A percentile compares a stretch with the other conserved stretches of the same genome.
phyloP scores from a whole-genome alignment of 2,797 vertebrate species.

The Enteromius treurensis region DNA sequence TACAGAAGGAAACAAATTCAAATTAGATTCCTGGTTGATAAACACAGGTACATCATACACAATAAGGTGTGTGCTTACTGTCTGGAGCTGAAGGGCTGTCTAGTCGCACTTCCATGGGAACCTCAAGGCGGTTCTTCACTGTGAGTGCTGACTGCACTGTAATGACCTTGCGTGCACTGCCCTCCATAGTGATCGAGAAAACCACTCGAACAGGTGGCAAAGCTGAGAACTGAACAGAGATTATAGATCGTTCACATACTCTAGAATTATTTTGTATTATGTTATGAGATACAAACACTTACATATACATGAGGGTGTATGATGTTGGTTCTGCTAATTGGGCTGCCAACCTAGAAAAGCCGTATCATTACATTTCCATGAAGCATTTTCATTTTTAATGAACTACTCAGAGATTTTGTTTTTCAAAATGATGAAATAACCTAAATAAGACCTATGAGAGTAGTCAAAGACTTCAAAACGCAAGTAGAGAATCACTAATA shows the following conservation, averaged over 20 bases:
- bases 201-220: conserved; percentile 95
- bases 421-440: conserved; percentile 18
- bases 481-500: neutral
- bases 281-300: conserved; percentile 68
- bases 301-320: conserved; percentile 99
- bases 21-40: neutral
- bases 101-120: conserved; percentile 91
- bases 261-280: neutral
- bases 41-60: neutral
- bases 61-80: conserved; percentile 79
- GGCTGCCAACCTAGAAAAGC: conserved; percentile 89
- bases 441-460: neutral
- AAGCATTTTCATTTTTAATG: conserved; percentile 2
- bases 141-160: conserved; percentile 94
- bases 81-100: conserved; percentile 97
- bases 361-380: conserved; percentile 1
- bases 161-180: conserved; percentile 93
- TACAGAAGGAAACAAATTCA: conserved; percentile 63
- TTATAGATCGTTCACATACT: neutral
- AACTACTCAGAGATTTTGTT: conserved; percentile 1
- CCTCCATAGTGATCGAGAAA: conserved; percentile 96
- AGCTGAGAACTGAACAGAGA: conserved; percentile 87
- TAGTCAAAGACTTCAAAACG: neutral
- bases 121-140: conserved; percentile 92
- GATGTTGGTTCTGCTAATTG: conserved; percentile 93